phyloP scores from a whole-genome alignment of 2,113 vertebrate genomes.

The Arizona elegans region DNA sequence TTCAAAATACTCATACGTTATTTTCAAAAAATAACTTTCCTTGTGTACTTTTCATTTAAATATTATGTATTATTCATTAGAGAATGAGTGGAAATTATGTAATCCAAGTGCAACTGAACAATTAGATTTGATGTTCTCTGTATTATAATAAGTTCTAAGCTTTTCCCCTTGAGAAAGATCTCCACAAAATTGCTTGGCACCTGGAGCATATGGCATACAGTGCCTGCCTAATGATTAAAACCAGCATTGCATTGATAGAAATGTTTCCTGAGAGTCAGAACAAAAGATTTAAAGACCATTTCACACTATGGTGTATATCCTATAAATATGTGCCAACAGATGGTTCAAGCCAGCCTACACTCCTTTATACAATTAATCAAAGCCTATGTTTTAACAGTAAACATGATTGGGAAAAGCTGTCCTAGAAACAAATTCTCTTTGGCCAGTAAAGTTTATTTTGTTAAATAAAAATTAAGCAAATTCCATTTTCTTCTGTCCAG shows the following conservation, averaged over 20 bases:
- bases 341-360: background rate
- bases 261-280: conserved; percentile 28
- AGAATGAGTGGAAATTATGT: background rate
- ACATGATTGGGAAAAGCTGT: background rate
- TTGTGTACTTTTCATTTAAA: conserved; percentile 8
- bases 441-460: background rate
- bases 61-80: conserved; percentile 22
- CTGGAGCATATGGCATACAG: conserved; percentile 5
- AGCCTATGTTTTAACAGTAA: conserved; percentile 42
- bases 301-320: background rate
- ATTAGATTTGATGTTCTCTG: background rate
- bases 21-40: background rate
- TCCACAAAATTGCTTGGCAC: conserved; percentile 16
- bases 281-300: background rate
- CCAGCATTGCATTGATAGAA: conserved; percentile 40
- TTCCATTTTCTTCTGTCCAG: background rate
- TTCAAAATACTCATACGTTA: conserved; percentile 16
- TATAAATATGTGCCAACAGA: conserved; percentile 25
- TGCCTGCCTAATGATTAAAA: conserved; percentile 41
- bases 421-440: background rate
- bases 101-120: conserved; percentile 28
- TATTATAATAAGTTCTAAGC: conserved; percentile 40
- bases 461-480: background rate
- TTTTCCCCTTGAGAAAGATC: background rate
- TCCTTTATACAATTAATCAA: background rate